These are phyloP conservation scores for Tyria jacobaeae DNA, from an alignment of 2,888 invertebrate genomes.

Conservation along the genomic window DNA sequence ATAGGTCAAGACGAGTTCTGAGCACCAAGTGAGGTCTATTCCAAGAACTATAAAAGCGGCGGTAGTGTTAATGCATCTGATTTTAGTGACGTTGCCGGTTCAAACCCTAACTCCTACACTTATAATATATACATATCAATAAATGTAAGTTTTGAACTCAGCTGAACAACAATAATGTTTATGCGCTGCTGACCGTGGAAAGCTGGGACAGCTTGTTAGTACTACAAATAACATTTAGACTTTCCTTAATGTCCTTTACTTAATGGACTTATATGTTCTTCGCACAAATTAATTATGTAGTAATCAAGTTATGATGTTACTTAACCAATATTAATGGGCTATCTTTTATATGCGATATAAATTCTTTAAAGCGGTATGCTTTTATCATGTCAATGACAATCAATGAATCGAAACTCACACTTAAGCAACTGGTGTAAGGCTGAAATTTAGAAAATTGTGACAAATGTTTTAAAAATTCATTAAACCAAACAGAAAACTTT, in stretches of 20 bases:
- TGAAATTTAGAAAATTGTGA: no score
- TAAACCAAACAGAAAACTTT: neutral
- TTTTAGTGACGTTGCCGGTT: slow-evolving; percentile 16
- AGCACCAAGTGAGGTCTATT: neutral
- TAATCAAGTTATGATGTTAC: neutral
- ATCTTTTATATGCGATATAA: neutral
- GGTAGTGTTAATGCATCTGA: slow-evolving; percentile 6
- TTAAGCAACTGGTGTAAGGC: neutral
- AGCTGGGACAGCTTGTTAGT: no score
- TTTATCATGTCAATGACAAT: neutral
- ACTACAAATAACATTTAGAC: no score
- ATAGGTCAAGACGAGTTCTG: neutral
- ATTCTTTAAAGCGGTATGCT: neutral
- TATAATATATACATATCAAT: neutral
- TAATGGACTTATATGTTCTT: no score
- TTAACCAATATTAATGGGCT: neutral
- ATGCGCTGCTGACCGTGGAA: neutral
- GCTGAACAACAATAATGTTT: no score
- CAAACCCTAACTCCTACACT: slow-evolving; percentile 21
- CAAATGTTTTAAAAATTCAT: no score
- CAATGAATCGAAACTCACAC: neutral
- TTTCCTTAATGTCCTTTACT: no score
- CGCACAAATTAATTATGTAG: neutral
- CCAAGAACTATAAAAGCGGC: neutral
- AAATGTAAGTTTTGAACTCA: no score